Percentiles rank a stretch among this genome's conserved stretches.
Evolutionary conservation across 1,140 invertebrate species (phyloP).

Genomic region (Oscheius sp.): DNA sequence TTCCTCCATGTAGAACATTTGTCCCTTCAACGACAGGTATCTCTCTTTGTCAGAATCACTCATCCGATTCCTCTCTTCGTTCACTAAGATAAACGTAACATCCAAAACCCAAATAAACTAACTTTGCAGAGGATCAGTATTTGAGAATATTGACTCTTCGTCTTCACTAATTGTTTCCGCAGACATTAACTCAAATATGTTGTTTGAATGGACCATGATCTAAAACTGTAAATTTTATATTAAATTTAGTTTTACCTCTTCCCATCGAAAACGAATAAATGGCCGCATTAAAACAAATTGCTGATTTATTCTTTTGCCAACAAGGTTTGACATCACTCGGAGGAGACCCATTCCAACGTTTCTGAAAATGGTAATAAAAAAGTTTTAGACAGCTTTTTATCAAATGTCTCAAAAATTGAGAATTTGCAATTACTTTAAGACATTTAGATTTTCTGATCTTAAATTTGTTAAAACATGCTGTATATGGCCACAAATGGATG

Average conservation of each 20-base stretch:
- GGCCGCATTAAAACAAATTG: constrained; percentile 86
- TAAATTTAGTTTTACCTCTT: constrained; percentile 65
- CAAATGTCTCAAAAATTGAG: too few relatives aligned
- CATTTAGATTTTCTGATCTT: too few relatives aligned
- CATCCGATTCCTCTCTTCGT: constrained; percentile 67
- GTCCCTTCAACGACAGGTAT: constrained; percentile 68
- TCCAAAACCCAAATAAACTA: not conserved
- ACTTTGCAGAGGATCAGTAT: constrained; percentile 22
- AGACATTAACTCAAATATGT: constrained; percentile 89
- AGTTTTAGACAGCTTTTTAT: too few relatives aligned
- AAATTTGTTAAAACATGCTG: too few relatives aligned
- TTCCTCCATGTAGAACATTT: constrained; percentile 97
- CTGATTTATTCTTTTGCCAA: constrained; percentile 71
- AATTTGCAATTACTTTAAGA: too few relatives aligned
- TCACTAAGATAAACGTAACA: not conserved
- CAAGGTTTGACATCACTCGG: constrained; percentile 61
- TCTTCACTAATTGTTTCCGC: constrained; percentile 71
- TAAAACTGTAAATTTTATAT: not conserved
- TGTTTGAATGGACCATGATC: constrained; percentile 89
- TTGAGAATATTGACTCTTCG: constrained; percentile 14
- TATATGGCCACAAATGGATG: too few relatives aligned
- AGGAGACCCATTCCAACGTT: constrained; percentile 62
- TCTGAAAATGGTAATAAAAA: constrained; percentile 21
- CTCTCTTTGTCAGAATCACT: constrained; percentile 70
- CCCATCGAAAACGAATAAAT: constrained; percentile 86